Conservation (phyloP, 37 sponge, comb jelly and placozoan species). For the Oscarella lobularis region DNA sequence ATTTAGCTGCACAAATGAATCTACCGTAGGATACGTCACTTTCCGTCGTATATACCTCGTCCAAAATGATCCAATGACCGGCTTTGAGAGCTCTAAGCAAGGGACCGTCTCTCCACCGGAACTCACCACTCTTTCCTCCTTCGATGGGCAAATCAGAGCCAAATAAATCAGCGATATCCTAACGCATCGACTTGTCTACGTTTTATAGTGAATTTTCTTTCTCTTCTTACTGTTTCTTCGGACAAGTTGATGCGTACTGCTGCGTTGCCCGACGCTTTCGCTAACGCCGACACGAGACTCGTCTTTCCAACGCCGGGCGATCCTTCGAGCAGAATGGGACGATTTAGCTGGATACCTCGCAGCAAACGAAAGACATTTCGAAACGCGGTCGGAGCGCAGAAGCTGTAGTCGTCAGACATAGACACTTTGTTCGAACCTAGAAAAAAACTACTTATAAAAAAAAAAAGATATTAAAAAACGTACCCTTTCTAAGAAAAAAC, state of each 20-base stretch:
- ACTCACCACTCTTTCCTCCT: slow-evolving; percentile 40
- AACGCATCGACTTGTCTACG: neutral
- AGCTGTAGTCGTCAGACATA: neutral
- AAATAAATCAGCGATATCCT: slow-evolving; percentile 96
- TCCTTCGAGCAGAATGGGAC: slow-evolving; percentile 87
- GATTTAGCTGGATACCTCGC: slow-evolving; percentile 72
- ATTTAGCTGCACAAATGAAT: slow-evolving; percentile 83
- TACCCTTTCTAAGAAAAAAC: slow-evolving; percentile 49
- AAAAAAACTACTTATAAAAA: neutral
- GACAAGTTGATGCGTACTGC: slow-evolving; percentile 88
- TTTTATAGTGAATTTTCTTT: neutral
- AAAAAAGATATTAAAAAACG: neutral
- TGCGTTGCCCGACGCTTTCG: slow-evolving; percentile 50
- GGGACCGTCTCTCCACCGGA: slow-evolving; percentile 95
- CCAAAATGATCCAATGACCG: slow-evolving; percentile 87
- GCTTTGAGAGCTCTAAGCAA: slow-evolving; percentile 77
- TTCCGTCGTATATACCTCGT: slow-evolving; percentile 44
- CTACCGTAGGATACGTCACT: neutral
- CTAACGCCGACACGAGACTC: slow-evolving; percentile 76
- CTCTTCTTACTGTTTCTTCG: slow-evolving; percentile 77
- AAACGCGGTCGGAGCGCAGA: neutral
- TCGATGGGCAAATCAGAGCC: slow-evolving; percentile 91
- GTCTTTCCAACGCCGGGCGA: slow-evolving; percentile 97
- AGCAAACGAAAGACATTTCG: slow-evolving; percentile 61
- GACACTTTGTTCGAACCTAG: neutral